Base-by-base conservation (phyloP, 2,797 vertebrate genomes). In the Spinibarbus caldwelli region DNA sequence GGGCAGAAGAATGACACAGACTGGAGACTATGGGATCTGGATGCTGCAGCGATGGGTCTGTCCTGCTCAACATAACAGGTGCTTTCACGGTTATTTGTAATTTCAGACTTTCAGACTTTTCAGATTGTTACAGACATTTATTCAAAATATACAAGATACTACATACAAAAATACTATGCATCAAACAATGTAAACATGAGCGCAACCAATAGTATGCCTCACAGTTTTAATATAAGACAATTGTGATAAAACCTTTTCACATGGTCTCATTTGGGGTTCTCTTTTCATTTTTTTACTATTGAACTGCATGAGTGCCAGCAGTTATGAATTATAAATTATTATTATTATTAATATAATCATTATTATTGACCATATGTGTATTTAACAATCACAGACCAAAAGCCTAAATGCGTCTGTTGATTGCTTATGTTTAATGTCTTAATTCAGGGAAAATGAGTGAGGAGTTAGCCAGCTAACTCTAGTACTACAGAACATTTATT, bases 131-230 rank as follows among this genome's bases (percentile, higher is more conserved):
- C 90, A 94, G 92, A 93, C 89, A 85, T 95, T 95, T 95, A 95
- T 95, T 96, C 82, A 92, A 92, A 95, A 94, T 94, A 90, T 94
- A 95, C 94, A 95, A 91, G 90, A 90, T 91, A 92, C 92, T 94
- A 94, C 92, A 91, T 95, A 92, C 91, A 95, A 95, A 96, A 95
- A 95, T 94, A 95, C 92, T 95, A 92, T 94, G 90, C 86, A 91
- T 92, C 87, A 78, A 86, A 86, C 88, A 85, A 76, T 88, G 85
- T 87, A 80, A 89, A 85, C 70, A 85, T 85, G 85, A 77, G 82
- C 78, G 89, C 86, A 89, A 90, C 92, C 88, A 89, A 89, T 90
- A 93, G 87, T 89, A 52, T 91, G 91, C 93, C 93, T 93, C 92
- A 93, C 93, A 92, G 89, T 89, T 91, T 90, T 89, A 72, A 91